These are phyloP conservation scores for Scylla paramamosain DNA, from an alignment of 1,140 invertebrate species.

Conservation along the genomic window DNA sequence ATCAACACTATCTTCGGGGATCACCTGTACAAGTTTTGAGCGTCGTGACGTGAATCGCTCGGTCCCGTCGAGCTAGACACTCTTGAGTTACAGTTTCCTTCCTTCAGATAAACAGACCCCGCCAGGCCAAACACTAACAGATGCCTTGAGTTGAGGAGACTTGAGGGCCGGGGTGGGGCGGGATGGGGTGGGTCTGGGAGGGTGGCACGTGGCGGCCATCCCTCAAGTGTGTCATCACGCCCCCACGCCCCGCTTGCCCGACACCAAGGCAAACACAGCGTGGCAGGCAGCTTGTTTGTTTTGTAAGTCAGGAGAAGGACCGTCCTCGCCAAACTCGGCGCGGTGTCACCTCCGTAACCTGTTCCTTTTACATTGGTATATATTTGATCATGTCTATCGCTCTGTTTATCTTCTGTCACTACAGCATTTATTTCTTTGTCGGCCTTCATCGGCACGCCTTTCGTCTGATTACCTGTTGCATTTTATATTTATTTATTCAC, in stretches of 20 bases:
- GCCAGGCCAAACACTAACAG: background rate
- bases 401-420: too few species aligned
- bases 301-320: conserved; percentile 58
- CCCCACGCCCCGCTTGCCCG: background rate
- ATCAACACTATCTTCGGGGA: too few species aligned
- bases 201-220: conserved; percentile 47
- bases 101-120: background rate
- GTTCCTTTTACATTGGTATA: background rate
- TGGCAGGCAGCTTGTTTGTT: conserved; percentile 67
- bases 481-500: background rate
- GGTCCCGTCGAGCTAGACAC: background rate
- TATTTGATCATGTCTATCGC: too few species aligned
- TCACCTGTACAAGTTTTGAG: background rate
- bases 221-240: conserved; percentile 48
- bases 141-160: background rate
- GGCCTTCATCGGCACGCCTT: background rate
- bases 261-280: conserved; percentile 45
- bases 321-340: background rate
- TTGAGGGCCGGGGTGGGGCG: background rate
- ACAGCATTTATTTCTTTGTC: conserved; percentile 24
- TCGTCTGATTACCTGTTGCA: background rate
- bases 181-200: background rate
- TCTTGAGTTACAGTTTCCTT: background rate
- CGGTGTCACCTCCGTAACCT: background rate
- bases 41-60: background rate